Percentiles rank a stretch among this genome's conserved stretches.
phyloP scores from a whole-genome alignment of 64 coral and sea anemone genomes.

The Trachythela sp. region DNA sequence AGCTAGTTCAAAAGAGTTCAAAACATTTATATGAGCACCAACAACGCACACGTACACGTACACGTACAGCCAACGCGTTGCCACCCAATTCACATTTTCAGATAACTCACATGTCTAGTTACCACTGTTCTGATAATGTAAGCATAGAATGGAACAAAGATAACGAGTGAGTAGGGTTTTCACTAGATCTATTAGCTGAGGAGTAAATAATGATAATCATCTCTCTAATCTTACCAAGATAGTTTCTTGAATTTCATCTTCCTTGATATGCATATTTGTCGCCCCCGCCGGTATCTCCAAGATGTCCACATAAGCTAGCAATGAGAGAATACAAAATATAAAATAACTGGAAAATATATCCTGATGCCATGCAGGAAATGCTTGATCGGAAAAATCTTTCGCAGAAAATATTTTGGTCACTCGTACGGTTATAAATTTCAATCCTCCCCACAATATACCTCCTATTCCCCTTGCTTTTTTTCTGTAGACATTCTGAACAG shows the following conservation, averaged over 20 bases:
- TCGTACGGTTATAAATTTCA: background rate
- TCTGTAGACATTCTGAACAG: constrained; percentile 46
- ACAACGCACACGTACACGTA: no score
- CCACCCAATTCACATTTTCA: no score
- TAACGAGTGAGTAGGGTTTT: no score
- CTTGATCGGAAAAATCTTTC: no score
- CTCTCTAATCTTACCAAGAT: background rate
- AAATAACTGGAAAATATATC: background rate
- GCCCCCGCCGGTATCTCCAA: constrained; percentile 64
- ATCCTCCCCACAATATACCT: background rate
- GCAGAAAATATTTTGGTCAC: background rate
- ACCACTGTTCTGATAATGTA: no score
- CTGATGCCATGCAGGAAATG: no score
- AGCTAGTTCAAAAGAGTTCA: no score
- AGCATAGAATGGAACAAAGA: no score
- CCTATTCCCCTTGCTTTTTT: constrained; percentile 46
- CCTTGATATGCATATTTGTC: constrained; percentile 68
- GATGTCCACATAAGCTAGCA: constrained; percentile 75
- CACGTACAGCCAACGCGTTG: no score
- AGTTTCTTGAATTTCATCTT: background rate
- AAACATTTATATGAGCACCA: no score
- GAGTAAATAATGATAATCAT: background rate
- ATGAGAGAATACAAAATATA: background rate
- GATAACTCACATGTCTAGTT: no score
- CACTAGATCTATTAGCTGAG: background rate